Evolutionary conservation across 2,113 vertebrate species (phyloP), one percentile per base, ranked within the genome.

Genomic region (Python bivittatus): DNA sequence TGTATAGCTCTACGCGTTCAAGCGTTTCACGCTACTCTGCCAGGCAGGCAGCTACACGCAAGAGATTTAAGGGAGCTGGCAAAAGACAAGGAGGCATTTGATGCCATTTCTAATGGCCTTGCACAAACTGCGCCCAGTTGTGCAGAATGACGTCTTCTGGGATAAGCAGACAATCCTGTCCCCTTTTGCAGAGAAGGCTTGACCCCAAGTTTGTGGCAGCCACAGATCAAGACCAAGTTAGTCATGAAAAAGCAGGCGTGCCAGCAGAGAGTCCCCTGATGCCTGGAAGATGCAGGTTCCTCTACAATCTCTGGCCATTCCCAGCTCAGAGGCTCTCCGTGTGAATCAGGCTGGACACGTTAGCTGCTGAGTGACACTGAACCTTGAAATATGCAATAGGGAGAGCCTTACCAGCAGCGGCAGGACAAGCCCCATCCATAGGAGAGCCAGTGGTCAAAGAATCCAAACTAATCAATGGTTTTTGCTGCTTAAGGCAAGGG

Each of bases 111-210:
- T n/a, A 27, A 84, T 0, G 90, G 93, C 61, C 0, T 4, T 6
- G 27, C 90, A 15, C 86, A 93, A 88, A 93, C 92, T 88, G 92
- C 53, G 84, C 1, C 0, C 68, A 1, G 92, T 89, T 44, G 0
- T 1, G 11, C 89, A 33, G 93, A 0, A 1, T 0, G 88, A 93
- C 48, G 89, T 92, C 2, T 93, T 93, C 17, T 0, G 1, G 1
- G 93, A 95, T 95, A 96, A 97, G 93, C 91, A 95, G 94, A 94
- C 94, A 94, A 93, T 94, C 93, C 92, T 60, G 90, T 93, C 94
- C 94, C 44, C 91, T 93, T 89, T 92, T 27, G 0, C 91, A 58
- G 84, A 79, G 33, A 44, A 92, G 88, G 7, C 0, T 57, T 0
- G 61, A 92, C 92, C 93, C n/a, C 7, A 57, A 91, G n/a, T 93